Evolutionary conservation across 1,140 invertebrate genomes (phyloP).

Genomic region (Bombus soroeensis): DNA sequence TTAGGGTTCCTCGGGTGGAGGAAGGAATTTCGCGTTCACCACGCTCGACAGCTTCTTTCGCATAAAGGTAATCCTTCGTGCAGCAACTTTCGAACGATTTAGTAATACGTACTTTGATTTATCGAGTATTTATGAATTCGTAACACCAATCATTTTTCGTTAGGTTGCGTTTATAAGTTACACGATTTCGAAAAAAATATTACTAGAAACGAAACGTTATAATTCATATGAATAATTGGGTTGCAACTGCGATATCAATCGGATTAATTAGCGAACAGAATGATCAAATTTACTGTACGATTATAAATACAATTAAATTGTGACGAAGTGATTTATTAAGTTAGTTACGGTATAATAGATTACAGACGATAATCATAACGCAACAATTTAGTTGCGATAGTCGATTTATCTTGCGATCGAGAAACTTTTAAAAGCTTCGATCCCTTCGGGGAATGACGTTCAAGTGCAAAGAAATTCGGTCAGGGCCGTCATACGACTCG

Average conservation of each 20-base stretch:
- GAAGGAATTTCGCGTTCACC: constrained; percentile 62
- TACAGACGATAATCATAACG: not conserved
- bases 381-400: too few relatives aligned
- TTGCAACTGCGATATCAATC: not conserved
- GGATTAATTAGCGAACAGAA: not conserved
- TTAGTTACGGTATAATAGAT: not conserved
- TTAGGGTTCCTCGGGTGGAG: constrained; percentile 53
- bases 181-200: not conserved
- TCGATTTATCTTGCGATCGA: too few relatives aligned
- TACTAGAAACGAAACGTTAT: not conserved
- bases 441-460: constrained; percentile 1
- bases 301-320: not conserved
- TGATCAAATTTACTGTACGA: not conserved
- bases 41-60: constrained; percentile 47
- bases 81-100: constrained; percentile 1
- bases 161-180: not conserved
- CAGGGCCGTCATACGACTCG: constrained; percentile 53
- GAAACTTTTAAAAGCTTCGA: not conserved
- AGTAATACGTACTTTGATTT: not conserved
- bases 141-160: not conserved
- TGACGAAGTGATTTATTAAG: too few relatives aligned
- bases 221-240: not conserved
- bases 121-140: not conserved
- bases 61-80: constrained; percentile 37
- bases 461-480: constrained; percentile 58